Base-by-base conservation (phyloP, 2,113 vertebrate species). In the Scopus umbretta region DNA sequence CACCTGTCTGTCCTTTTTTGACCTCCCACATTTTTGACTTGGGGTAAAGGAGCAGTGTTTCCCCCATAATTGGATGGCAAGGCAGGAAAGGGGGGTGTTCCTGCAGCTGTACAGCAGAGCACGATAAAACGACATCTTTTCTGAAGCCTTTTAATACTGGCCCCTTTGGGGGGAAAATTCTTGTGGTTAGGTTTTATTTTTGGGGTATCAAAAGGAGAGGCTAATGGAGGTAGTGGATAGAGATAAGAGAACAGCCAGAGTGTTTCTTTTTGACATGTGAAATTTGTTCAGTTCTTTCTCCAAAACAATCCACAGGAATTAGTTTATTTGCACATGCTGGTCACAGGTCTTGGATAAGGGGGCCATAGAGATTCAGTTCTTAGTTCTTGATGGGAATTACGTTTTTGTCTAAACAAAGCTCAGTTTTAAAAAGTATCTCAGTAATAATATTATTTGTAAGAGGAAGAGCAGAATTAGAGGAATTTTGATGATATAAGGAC, bases 1-100 rank as follows among this genome's bases (percentile, higher is more conserved):
- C 40, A 42, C 96, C 58, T 97, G 78, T 55, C 56, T 92, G 66
- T 94, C 88, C 85, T 94, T 96, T 93, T 82, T 76, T 5, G 10
- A 93, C 73, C 70, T 90, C 92, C 81, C 90, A 93, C 62, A 47
- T 93, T 88, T 93, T 86, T 80, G 63, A 71, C 82, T 92, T 72
- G 45, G 58, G 53, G 79, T 93, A 42, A 94, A 90, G 90, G 58
- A 93, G 17, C 53, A 88, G 36, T 53, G 29, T 74, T 78, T 71
- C 58, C 78, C 45, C 65, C 70, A 22, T 63, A 85, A 79, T 13
- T 8, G 7, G 62, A 63, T 67, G 49, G n/a, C 47, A 90, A 34
- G 74, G 30, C 29, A 68, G 74, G 59, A 82, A 79, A 52, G 16
- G 59, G 59, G 13, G 23, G n/a, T 79, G 59, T 75, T 92, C 50